Evolutionary conservation across 2,888 invertebrate genomes (phyloP), one percentile per base, ranked within the genome.

Genomic region (Ophion obscuratus): DNA sequence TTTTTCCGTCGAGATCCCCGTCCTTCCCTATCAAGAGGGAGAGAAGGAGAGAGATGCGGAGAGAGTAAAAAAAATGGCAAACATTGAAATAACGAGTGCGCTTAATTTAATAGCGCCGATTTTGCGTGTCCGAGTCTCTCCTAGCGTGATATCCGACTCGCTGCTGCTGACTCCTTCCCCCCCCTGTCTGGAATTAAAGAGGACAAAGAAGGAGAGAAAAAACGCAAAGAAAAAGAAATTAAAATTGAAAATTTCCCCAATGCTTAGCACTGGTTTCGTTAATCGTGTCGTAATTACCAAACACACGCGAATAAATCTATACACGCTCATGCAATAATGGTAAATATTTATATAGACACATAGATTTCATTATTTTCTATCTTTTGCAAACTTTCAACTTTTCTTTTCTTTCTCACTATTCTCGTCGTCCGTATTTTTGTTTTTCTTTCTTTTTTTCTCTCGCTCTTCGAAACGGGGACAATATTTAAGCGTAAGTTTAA

Each of bases 401-500:
- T 53, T 59, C 24, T 44, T 31, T 44, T 31, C 40, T 76, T 44
- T 85, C 82, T 71, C 61, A 20, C 53, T 47, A 86, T 71, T 47
- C 59, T 76, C 9, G 31, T 53, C 27, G 47, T 27, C 80, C 68
- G 68, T 59, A 20, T 36, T 40, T 44, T 57, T n/a, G n/a, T n/a
- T 62, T 73, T 64, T 59, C 76, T 67, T 78, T 88, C 66, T 73
- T 83, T 70, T 14, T 84, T 88, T 88, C 83, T 88, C 82, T 88
- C 92, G 90, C 91, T 84, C 53, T 53, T 53, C 14, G 89, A 92
- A 92, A 86, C 70, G 84, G 89, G 91, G 93, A 93, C 92, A 93
- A 94, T 93, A 93, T 93, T 91, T 93, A 93, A 92, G 91, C 90
- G 87, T 93, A 93, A 93, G 93, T 91, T 73, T 92, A 89, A 24